A percentile compares a stretch with the other conserved stretches of the same genome.
phyloP scores from a whole-genome alignment of 2,113 vertebrate genomes.

The Irena cyanogastra region DNA sequence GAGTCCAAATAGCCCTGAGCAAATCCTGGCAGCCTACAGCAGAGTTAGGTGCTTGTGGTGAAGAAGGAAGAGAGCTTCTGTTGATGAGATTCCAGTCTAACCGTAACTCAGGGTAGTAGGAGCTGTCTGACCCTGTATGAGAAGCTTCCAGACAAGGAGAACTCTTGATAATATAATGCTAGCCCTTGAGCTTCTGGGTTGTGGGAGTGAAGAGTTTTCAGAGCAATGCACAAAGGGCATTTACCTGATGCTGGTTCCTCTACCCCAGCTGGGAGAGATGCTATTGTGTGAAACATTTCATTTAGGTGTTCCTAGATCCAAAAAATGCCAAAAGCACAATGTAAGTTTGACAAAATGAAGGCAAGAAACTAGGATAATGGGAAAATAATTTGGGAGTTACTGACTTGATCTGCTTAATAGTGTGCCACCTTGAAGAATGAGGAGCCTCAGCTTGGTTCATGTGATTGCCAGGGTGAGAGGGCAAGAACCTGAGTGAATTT shows the following conservation, averaged over 20 bases:
- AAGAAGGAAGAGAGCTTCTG: neutral
- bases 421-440: neutral
- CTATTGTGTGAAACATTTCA: neutral
- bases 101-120: neutral
- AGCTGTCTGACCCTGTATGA: neutral
- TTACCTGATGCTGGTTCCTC: neutral
- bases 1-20: neutral
- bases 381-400: neutral
- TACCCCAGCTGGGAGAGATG: neutral
- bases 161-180: neutral
- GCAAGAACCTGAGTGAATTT: neutral
- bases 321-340: neutral
- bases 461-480: fast-evolving
- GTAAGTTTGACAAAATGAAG: neutral
- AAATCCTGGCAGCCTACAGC: neutral
- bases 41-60: neutral
- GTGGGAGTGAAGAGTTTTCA: neutral
- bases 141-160: neutral
- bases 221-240: neutral
- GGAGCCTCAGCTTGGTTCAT: neutral
- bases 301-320: neutral
- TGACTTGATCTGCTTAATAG: neutral
- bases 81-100: neutral
- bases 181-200: neutral
- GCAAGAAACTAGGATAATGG: neutral